Base-by-base conservation (phyloP, 2,113 vertebrate genomes). In the Phodopus roborovskii region DNA sequence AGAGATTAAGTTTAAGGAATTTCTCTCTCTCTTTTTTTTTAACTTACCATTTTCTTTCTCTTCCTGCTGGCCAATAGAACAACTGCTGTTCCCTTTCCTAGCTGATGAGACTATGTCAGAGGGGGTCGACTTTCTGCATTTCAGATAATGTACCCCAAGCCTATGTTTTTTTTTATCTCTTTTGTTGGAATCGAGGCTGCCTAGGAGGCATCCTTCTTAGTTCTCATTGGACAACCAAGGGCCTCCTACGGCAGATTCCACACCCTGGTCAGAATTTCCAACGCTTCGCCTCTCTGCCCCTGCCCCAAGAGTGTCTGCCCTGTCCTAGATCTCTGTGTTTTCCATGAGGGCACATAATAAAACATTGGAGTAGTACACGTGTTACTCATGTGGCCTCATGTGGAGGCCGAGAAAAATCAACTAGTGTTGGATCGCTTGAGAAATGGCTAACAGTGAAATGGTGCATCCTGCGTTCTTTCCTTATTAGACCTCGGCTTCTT, bases 1-100 rank as follows among this genome's bases (percentile, higher is more conserved):
- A 56, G 20, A 95, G 64, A 33, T 92, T 82, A 68, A 83, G 26
- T 77, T 91, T 91, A 95, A 86, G 53, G 78, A 50, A 81, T 81
- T 83, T 56, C 33, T 42, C 20, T n/a, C 70, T 73, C 26, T 60
- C 66, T 39, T 33, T 82, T 56, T 81, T 28, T 82, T n/a, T 3
- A 30, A 56, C 36, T 56, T 39, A 20, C 17, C 13, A 39, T 93
- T 85, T 88, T 81, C 42, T 78, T 28, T 39, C 7, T 78, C 22
- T 39, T 5, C 20, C 20, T 24, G 0, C 68, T 83, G 82, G 36
- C 79, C 74, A 90, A 64, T 1, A 64, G 20, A 87, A 62, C 13
- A 75, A 20, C 15, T 28, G 24, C 20, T 70, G 15, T 64, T 60
- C 77, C 12, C n/a, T 86, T 62, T 90, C 33, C 74, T 17, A 48